Evolutionary conservation across 2,113 vertebrate species (phyloP), one percentile per base, ranked within the genome.

Genomic region (Melanotaenia duboulayi): DNA sequence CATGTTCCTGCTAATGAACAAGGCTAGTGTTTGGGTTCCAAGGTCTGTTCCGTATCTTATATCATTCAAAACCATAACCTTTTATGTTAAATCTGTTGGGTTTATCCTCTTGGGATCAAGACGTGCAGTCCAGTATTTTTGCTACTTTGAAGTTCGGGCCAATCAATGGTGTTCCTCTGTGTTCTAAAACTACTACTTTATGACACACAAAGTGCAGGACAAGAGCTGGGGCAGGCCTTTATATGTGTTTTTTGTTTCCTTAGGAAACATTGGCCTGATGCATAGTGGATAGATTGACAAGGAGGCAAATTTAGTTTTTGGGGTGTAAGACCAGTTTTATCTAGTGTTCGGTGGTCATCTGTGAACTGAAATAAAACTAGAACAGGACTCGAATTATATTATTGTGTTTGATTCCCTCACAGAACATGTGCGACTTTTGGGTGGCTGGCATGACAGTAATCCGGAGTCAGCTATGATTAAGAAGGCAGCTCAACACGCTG

Each of bases 371-470:
- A n/a, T 7, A 48, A 48, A 48, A 4, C 44, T 1, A 48, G 17
- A 7, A 46, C 16, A 48, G 44, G 16, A 19, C 4, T 48, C 17
- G n/a, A 17, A n/a, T 48, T 9, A 48, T 48, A 39, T 35, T 35
- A 35, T 7, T 35, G 32, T 62, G 19, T 78, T 52, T 68, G 0
- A 32, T 54, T 44, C 74, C 24, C 22, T 37, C 16, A 11, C 2
- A 90, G 85, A 16, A 48, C 82, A 73, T 0, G 52, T 48, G 1
- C 1, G 2, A 39, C 52, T 80, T 4, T 49, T 89, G 50, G 90
- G 91, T 4, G 80, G n/a, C 63, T 92, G 90, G 90, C 0, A 0
- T 24, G 70, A 83, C 5, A 79, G 2, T 11, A 58, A 3, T 14
- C 54, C 60, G 11, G 69, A 91, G 2, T 62, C 87, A 2, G 0